Percentiles rank a stretch among this genome's conserved stretches.
Conservation (phyloP, 2,797 vertebrate genomes). For the Darevskia nairensis region DNA sequence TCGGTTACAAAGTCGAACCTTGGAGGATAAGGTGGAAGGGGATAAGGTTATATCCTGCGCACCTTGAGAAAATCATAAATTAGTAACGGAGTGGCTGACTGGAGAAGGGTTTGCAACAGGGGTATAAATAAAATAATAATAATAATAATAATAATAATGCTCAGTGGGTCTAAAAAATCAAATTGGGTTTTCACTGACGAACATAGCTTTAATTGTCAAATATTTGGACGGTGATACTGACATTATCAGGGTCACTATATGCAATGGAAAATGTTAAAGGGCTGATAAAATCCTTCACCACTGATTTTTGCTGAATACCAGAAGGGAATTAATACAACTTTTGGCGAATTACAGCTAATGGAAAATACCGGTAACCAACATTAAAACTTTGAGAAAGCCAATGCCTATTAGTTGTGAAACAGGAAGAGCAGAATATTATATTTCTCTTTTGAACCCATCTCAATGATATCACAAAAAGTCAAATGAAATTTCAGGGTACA, state of each 20-base stretch:
- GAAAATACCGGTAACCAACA: slow-evolving; percentile 17
- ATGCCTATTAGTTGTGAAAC: slow-evolving; percentile 44
- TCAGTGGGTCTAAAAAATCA: slow-evolving; percentile 37
- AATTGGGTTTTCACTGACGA: not conserved
- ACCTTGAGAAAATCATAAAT: too few species aligned
- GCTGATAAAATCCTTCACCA: slow-evolving; percentile 44
- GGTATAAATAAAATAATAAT: too few species aligned
- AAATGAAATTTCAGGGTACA: not conserved
- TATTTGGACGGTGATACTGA: slow-evolving; percentile 22
- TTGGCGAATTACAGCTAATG: slow-evolving; percentile 18
- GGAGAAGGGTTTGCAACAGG: too few species aligned
- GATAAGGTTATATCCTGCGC: too few species aligned
- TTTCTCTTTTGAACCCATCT: not conserved
- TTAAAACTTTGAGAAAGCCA: slow-evolving; percentile 4
- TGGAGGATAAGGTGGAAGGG: too few species aligned
- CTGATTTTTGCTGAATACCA: not conserved
- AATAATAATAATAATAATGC: too few species aligned
- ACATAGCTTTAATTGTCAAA: slow-evolving; percentile 27
- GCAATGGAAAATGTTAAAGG: not conserved
- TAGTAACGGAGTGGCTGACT: too few species aligned
- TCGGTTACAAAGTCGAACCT: too few species aligned
- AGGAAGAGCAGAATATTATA: slow-evolving; percentile 4
- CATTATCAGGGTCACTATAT: not conserved
- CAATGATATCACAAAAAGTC: not conserved
- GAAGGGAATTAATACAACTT: not conserved